A percentile compares a stretch with the other conserved stretches of the same genome.
These are phyloP conservation scores for Tiliacea aurago DNA, from an alignment of 2,888 invertebrate species.

Conservation along the genomic window DNA sequence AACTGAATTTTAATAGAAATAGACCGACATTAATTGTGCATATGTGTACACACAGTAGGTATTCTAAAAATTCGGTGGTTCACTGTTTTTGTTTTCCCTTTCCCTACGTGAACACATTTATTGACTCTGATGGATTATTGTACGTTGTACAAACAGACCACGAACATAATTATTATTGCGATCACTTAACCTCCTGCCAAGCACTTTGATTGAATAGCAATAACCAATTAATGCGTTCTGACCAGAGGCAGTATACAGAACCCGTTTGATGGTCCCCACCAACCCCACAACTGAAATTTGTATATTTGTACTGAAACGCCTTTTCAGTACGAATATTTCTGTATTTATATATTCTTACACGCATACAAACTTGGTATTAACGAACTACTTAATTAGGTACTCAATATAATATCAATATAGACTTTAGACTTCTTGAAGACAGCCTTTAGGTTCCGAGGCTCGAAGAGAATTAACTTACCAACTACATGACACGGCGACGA, in stretches of 20 bases:
- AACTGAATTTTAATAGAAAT: slow-evolving; percentile 32
- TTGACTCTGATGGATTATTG: not conserved
- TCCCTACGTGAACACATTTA: not conserved
- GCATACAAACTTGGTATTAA: no score
- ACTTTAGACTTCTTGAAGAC: no score
- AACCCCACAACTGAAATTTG: not conserved
- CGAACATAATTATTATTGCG: slow-evolving; percentile 16
- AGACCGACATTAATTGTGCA: not conserved
- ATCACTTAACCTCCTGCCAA: not conserved
- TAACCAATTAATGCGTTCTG: slow-evolving; percentile 7
- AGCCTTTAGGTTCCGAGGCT: no score
- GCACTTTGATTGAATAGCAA: slow-evolving; percentile 5
- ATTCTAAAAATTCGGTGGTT: not conserved
- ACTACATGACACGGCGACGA: no score
- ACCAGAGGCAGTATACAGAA: not conserved
- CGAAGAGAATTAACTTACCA: no score
- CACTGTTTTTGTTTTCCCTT: not conserved
- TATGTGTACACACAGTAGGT: not conserved
- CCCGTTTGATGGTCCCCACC: not conserved
- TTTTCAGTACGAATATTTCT: no score
- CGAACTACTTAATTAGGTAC: no score
- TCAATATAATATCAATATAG: no score
- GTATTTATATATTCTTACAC: no score
- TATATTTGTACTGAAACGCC: not conserved
- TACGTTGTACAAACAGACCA: not conserved